phyloP scores from a whole-genome alignment of 53 echinoderm and acorn worm genomes.

The Hippasteria phrygiana region DNA sequence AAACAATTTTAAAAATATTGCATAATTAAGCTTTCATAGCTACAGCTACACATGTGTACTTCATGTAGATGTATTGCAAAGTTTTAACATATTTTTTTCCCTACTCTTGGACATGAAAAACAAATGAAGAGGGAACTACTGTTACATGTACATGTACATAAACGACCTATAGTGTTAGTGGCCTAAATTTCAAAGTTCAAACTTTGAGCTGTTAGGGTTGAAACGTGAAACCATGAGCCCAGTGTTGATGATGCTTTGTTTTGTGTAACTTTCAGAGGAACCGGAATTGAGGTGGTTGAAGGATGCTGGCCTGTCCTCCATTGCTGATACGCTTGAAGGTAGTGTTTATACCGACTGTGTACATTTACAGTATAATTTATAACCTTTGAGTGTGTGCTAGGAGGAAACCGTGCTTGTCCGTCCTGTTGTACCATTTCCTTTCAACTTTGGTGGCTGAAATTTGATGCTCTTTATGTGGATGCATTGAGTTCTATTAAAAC shows the following conservation, averaged over 20 bases:
- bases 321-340: constrained; percentile 87
- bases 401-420: neutral
- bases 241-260: constrained; percentile 26
- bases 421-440: constrained; percentile 1
- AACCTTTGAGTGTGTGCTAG: neutral
- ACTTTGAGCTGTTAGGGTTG: no score
- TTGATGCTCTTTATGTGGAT: neutral
- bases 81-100: no score
- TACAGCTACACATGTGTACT: no score
- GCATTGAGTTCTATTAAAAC: neutral
- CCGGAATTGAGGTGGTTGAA: constrained; percentile 90
- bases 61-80: no score
- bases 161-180: neutral
- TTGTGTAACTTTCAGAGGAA: constrained; percentile 76
- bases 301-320: constrained; percentile 80
- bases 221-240: neutral
- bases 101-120: no score
- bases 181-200: neutral
- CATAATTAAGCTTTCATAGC: no score
- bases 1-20: no score
- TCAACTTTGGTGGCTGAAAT: neutral
- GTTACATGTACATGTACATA: no score
- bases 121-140: no score
- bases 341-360: neutral
- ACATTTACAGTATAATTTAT: neutral